Base-by-base conservation (phyloP, 2,797 vertebrate genomes). In the Chelidonichthys spinosus region DNA sequence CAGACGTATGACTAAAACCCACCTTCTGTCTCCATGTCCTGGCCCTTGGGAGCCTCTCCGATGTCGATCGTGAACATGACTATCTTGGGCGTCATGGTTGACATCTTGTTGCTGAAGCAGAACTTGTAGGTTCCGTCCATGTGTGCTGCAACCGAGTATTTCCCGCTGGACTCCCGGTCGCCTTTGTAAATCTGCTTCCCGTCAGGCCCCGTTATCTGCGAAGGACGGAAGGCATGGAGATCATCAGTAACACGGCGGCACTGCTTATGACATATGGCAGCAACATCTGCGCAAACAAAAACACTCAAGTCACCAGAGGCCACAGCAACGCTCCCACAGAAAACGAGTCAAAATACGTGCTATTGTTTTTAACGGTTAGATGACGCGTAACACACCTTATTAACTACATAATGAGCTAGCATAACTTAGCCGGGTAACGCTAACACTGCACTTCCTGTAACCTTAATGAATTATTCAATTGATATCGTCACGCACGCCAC, bases 21-120 rank as follows among this genome's bases (percentile, higher is more conserved):
- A 4, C 98, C 98, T 97, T 99, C 98, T 17, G 98, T 98, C 90
- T 99, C 98, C 97, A 99, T 99, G 90, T 98, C 97, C 14, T 99
- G 97, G 62, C 96, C 96, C 90, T 98, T 99, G 0, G 98, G 98
- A 33, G 98, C 97, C 87, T 99, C 98, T 79, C 98, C 98, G 0
- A 98, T 99, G 37, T 99, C 98, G 2, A 99, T 99, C 69, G 98
- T 98, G 95, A 99, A 99, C 98, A 99, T 99, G 81, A 99, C 97
- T 44, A 99, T 99, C 93, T 99, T 99, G 43, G 98, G 98, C 10
- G 98, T 99, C 98, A 99, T 99, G 67, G 98, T 99, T 54, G 98
- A 99, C 98, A 99, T 99, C 92, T 97, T 97, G 90, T 99, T 99
- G 93, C 98, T 99, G 89, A 99, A 99, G 92, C 98, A 99, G 74